Base-by-base conservation (phyloP, 2,113 vertebrate species). In the Megatriorchis doriae region DNA sequence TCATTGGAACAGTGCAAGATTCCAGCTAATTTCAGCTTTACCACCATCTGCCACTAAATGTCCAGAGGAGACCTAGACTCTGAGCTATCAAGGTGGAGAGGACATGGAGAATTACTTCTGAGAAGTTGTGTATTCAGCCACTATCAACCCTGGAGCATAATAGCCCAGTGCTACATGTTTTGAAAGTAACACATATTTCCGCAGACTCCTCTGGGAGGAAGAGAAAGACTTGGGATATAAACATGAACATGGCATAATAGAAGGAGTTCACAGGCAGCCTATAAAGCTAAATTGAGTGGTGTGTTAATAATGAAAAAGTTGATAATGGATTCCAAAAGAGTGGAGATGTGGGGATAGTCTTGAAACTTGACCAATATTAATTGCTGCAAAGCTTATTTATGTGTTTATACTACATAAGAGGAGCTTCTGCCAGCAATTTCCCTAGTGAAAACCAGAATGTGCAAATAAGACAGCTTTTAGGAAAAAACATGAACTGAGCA, bases 301-400 rank as follows among this genome's bases (percentile, higher is more conserved):
- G n/a, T 79, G 67, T 93, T 94, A 94, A 97, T 94, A 93, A 95
- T 94, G 73, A 94, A 96, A 93, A 96, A 95, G 89, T 91, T 94
- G 91, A 84, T 94, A 95, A 95, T 86, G 81, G 74, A 80, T 94
- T 97, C 73, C 83, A 89, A 84, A 86, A 73, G 70, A 94, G 22
- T 38, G 74, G 89, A 93, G 78, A 81, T 78, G 42, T 82, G 86
- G 89, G 91, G 84, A 95, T 95, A 94, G 78, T 88, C 81, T 89
- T 85, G 91, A 94, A 91, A 89, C 62, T 85, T 88, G 93, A 95
- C 95, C 86, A 90, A 91, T 77, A 94, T 95, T 95, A 94, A 93
- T 93, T 94, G 78, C 91, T 86, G 74, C 78, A 95, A 94, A 94
- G 78, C n/a, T 94, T 95, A 80, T 94, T 97, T 94, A 91, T 91